Conservation (phyloP, 2,113 vertebrate genomes). For the Salvator merianae region DNA sequence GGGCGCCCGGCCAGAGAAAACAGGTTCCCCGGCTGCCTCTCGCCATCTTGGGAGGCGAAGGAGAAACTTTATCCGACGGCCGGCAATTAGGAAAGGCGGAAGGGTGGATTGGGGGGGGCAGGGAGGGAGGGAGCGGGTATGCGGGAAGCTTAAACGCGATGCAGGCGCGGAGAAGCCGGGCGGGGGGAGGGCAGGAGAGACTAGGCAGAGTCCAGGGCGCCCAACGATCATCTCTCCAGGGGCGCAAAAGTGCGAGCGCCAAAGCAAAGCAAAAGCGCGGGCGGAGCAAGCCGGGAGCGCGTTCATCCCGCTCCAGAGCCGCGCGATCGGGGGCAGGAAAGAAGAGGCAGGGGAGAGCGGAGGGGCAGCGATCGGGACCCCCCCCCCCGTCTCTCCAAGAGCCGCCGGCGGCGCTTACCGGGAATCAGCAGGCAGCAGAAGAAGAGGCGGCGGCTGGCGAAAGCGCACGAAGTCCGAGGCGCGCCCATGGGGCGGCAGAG, state of each 20-base stretch:
- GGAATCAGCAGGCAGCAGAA: not conserved
- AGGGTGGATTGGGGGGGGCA: not conserved
- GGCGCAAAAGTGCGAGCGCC: not conserved
- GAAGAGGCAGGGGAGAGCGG: not conserved
- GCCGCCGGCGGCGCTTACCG: not conserved
- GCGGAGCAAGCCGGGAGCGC: no score
- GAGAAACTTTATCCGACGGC: not conserved
- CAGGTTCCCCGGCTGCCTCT: not conserved
- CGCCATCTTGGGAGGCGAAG: not conserved
- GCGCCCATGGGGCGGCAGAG: slow-evolving; percentile 9
- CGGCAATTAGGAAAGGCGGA: not conserved
- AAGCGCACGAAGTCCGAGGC: not conserved
- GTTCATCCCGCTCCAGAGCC: no score
- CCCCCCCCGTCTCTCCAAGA: no score
- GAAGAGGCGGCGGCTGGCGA: not conserved
- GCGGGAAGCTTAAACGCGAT: no score
- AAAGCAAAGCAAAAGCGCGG: no score
- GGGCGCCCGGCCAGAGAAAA: slow-evolving; percentile 8
- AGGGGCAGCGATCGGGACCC: not conserved
- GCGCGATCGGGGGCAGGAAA: not conserved
- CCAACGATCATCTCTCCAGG: no score
- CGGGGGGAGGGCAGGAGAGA: not conserved
- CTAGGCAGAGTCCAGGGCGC: not conserved
- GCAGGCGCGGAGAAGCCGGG: not conserved
- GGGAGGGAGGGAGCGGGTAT: not conserved